A percentile compares a stretch with the other conserved stretches of the same genome.
Conservation (phyloP, 2,797 vertebrate genomes). For the Scyliorhinus canicula region DNA sequence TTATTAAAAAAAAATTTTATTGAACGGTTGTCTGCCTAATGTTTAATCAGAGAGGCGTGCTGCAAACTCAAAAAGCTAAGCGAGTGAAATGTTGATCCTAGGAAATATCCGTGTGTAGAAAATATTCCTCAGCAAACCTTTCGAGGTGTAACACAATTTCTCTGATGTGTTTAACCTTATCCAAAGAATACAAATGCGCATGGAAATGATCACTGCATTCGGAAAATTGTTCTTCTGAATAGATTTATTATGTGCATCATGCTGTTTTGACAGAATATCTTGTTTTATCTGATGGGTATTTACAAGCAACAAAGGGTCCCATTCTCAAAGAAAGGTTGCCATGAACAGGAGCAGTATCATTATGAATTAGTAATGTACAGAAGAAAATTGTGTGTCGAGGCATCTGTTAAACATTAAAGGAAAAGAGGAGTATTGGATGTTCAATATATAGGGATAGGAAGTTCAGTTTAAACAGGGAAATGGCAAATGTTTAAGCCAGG, state of each 20-base stretch:
- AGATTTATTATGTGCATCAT: not conserved
- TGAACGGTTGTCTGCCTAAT: not conserved
- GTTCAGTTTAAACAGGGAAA: not conserved
- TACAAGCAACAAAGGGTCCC: not conserved
- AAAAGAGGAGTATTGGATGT: too few relatives aligned
- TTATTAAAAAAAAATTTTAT: too few relatives aligned
- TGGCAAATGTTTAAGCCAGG: not conserved
- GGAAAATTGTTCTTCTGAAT: not conserved
- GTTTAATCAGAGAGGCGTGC: too few relatives aligned
- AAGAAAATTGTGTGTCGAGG: not conserved
- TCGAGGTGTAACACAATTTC: not conserved
- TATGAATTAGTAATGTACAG: not conserved
- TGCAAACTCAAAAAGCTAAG: not conserved
- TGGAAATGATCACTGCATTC: not conserved
- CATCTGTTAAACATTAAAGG: not conserved
- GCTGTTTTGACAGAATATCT: not conserved
- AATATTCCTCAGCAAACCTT: not conserved
- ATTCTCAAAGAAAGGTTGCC: not conserved
- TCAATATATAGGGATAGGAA: not conserved
- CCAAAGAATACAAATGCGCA: not conserved
- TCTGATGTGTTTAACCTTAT: not conserved
- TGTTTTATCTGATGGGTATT: not conserved
- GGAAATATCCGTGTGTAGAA: not conserved
- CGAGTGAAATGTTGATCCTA: too few relatives aligned
- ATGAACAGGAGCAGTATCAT: not conserved